A percentile compares a stretch with the other conserved stretches of the same genome.
Conservation (phyloP, 2,888 invertebrate genomes). For the Limenitis camilla region DNA sequence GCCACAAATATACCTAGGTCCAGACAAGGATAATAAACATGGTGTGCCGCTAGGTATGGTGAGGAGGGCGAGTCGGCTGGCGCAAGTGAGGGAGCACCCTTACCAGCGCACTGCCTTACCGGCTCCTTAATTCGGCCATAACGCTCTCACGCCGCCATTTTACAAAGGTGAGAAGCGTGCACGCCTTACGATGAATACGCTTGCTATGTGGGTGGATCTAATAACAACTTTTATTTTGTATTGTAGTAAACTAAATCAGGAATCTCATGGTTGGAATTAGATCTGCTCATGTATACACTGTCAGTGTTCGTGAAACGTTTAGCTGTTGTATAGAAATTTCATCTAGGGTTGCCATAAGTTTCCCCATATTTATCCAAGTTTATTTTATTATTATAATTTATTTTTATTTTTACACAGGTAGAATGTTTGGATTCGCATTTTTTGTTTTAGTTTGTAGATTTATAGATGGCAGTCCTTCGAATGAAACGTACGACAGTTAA, state of each 20-base stretch:
- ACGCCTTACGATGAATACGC: conserved; percentile 50
- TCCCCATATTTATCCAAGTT: too few relatives aligned
- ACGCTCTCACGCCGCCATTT: conserved; percentile 71
- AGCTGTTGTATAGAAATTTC: conserved; percentile 1
- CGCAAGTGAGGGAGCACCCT: conserved; percentile 96
- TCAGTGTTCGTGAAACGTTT: conserved; percentile 8
- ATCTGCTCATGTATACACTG: not conserved
- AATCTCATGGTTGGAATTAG: too few relatives aligned
- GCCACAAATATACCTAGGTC: conserved; percentile 17
- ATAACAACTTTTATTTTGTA: too few relatives aligned
- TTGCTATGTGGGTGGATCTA: conserved; percentile 27
- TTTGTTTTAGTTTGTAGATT: too few relatives aligned
- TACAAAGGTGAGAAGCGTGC: conserved; percentile 72
- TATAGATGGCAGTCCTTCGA: conserved; percentile 13
- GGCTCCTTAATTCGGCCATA: conserved; percentile 79
- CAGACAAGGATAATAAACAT: conserved; percentile 58
- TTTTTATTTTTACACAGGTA: too few relatives aligned
- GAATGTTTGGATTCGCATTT: too few relatives aligned
- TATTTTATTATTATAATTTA: too few relatives aligned
- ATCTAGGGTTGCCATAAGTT: too few relatives aligned
- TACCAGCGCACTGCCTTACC: conserved; percentile 91
- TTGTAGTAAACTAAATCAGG: too few relatives aligned
- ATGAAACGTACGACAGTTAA: conserved; percentile 22
- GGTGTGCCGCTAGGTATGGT: conserved; percentile 84
- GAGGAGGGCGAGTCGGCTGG: conserved; percentile 88